Evolutionary conservation across 2,888 invertebrate species (phyloP).

Genomic region (Ophonus ardosiacus): DNA sequence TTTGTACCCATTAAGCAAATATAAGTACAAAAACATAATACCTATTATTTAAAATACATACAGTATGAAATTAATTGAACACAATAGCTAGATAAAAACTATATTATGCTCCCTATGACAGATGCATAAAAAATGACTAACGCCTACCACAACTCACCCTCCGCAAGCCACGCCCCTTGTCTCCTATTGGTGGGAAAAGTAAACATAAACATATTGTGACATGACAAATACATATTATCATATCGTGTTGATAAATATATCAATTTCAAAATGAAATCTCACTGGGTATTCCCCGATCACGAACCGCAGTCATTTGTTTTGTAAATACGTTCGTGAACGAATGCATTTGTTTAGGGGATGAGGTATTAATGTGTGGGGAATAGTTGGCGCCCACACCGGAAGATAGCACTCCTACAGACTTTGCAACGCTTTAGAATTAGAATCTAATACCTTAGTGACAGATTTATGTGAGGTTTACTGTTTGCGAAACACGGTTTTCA

Average conservation of each 20-base stretch:
- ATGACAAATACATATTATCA: slow-evolving; percentile 58
- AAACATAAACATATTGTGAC: slow-evolving; percentile 60
- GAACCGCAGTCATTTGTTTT: slow-evolving; percentile 39
- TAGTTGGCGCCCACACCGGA: slow-evolving; percentile 9
- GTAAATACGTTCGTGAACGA: slow-evolving; percentile 17
- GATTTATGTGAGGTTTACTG: slow-evolving; percentile 2
- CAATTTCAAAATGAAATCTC: slow-evolving; percentile 58
- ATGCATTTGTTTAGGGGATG: slow-evolving; percentile 12
- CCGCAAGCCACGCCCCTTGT: slow-evolving; percentile 34
- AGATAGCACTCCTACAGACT: neutral
- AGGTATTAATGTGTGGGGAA: slow-evolving; percentile 3
- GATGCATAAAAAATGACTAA: slow-evolving; percentile 54
- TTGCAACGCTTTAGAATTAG: too few relatives aligned
- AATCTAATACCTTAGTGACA: neutral
- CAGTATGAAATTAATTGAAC: slow-evolving; percentile 49
- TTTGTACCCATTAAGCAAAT: slow-evolving; percentile 34
- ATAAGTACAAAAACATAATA: slow-evolving; percentile 19
- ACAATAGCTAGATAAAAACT: slow-evolving; percentile 32
- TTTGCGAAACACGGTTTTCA: slow-evolving; percentile 2
- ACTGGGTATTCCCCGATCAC: slow-evolving; percentile 34
- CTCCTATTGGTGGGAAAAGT: slow-evolving; percentile 48
- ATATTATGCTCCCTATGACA: slow-evolving; percentile 47
- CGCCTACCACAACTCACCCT: slow-evolving; percentile 48
- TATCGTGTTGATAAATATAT: slow-evolving; percentile 59
- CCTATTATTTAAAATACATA: slow-evolving; percentile 19